Evolutionary conservation across 2,797 vertebrate species (phyloP).

Genomic region (Pipistrellus pipistrellus): DNA sequence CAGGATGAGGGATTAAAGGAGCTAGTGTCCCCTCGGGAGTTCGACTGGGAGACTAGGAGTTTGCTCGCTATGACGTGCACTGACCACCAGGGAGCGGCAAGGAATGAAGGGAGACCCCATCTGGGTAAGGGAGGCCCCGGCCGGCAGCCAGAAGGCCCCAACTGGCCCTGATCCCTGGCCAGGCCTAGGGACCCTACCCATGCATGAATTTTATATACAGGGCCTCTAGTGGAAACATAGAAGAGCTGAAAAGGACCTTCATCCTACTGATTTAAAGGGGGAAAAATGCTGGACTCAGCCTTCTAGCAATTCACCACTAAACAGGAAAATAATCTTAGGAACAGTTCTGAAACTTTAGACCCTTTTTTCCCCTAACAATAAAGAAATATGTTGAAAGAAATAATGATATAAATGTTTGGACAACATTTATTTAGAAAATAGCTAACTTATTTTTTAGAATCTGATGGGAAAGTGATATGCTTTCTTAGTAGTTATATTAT

Average conservation of each 20-base stretch:
- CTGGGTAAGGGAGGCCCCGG: too few species aligned
- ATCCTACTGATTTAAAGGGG: not conserved
- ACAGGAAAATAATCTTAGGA: not conserved
- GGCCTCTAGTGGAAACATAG: not conserved
- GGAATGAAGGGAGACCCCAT: too few species aligned
- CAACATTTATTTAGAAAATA: conserved; percentile 51
- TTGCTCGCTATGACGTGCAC: too few species aligned
- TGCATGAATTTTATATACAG: too few species aligned
- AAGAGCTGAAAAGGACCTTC: not conserved
- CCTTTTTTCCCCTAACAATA: not conserved
- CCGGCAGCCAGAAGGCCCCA: too few species aligned
- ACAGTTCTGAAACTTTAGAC: conserved; percentile 24
- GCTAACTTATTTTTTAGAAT: conserved; percentile 27
- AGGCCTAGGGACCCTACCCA: too few species aligned
- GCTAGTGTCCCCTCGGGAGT: not conserved
- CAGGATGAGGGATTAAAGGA: not conserved
- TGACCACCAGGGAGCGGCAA: too few species aligned
- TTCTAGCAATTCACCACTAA: not conserved
- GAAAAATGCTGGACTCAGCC: not conserved
- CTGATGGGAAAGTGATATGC: not conserved
- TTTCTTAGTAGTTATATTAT: conserved; percentile 28
- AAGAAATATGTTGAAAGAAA: conserved; percentile 17
- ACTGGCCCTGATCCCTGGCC: too few species aligned
- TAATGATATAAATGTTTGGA: not conserved
- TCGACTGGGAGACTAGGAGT: too few species aligned